Evolutionary conservation across 2,113 vertebrate species (phyloP), one percentile per base, ranked within the genome.

Genomic region (Lasiurus cinereus): DNA sequence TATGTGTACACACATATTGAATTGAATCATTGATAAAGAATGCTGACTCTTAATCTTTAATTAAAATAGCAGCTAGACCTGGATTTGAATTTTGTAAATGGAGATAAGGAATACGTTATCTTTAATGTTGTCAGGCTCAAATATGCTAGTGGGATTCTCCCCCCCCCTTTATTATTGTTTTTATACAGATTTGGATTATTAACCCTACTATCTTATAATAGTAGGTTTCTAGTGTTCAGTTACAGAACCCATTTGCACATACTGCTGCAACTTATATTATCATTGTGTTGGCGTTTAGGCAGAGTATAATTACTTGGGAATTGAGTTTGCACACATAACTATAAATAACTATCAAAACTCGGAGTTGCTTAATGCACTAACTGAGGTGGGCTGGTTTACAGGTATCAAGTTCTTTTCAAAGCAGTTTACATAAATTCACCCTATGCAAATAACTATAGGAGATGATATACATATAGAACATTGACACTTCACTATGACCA

Each of bases 41-140:
- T 76, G 29, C 39, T 83, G 12, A 48, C 29, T 83, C 5, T 39
- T 77, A 77, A 36, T n/a, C 29, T 88, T 52, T 62, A 77, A 31
- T 83, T 85, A 50, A 77, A 72, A 74, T 39, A 88, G 8, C 16
- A 88, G 29, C 18, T 78, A 74, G 43, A 31, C 18, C 64, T 73
- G 6, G 36, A 27, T 83, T 93, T 93, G 31, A 84, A 48, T 50
- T 93, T 85, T 83, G 39, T 72, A 93, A 90, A 72, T 91, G 36
- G 13, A n/a, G 9, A 19, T 79, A 90, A 78, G 46, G 90, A 93
- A 59, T 78, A 24, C 14, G 8, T 72, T 86, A n/a, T 72, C 22
- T 29, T 94, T 69, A 73, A 46, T 76, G 56, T 89, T 79, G 36
- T 1, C 69, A 69, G 13, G 3, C 48, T 94, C 27, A 74, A 22